Base-by-base conservation (phyloP, 2,797 vertebrate genomes). In the Mallotus villosus region DNA sequence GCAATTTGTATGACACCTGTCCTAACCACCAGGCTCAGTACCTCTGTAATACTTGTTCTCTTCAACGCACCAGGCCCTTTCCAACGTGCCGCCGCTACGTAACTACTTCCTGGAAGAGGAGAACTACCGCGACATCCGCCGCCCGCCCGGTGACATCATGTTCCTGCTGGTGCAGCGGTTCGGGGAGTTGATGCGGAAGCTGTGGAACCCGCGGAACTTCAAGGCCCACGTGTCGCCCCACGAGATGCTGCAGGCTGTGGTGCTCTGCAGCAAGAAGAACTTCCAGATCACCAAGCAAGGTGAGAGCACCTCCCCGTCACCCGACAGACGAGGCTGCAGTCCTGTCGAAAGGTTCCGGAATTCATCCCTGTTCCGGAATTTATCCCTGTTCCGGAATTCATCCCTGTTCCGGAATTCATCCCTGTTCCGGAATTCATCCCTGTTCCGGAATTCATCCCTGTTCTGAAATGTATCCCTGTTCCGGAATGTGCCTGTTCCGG, bases 201-300 rank as follows among this genome's bases (percentile, higher is more conserved):
- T 99, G 32, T 98, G 97, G 97, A 99, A 99, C 86, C 97, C 97
- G 0, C 92, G 97, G 2, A 99, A 99, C 83, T 99, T 99, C 87
- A 99, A 99, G 83, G 97, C 97, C 0, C 97, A 99, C 0, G 97
- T 99, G 4, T 99, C 97, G 0, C 97, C 97, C 2, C 97, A 99
- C 0, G 97, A 99, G 90, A 99, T 99, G 97, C 90, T 99, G 74
- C 97, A 99, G 88, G 97, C 97, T 0, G 97, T 99, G 37, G 97
- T 99, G 34, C 93, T 99, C 4, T 99, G 97, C 91, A 98, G 97
- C 89, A 98, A 98, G 92, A 99, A 99, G 87, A 98, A 94, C 80
- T 99, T 99, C 84, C 97, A 99, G 90, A 99, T 99, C 86, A 99
- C 97, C 73, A 98, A 97, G 75, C 97, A 99, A 86, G 97, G 97